A percentile compares a stretch with the other conserved stretches of the same genome.
These are phyloP conservation scores for Harlomillsia oculata DNA, from an alignment of 1,140 invertebrate genomes.

Conservation along the genomic window DNA sequence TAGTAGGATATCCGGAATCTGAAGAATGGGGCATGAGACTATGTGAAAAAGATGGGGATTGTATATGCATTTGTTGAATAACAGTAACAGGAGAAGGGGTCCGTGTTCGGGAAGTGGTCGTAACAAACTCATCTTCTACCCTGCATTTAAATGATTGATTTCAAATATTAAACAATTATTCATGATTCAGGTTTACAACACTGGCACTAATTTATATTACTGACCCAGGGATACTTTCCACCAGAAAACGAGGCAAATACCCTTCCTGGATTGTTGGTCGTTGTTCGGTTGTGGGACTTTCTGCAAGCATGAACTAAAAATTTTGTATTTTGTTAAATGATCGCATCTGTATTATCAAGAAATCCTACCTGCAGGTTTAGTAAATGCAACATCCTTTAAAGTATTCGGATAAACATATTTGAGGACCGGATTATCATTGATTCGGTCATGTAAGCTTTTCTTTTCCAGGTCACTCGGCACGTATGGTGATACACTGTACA, in stretches of 20 bases:
- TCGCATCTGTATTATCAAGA: neutral
- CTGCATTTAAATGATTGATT: neutral
- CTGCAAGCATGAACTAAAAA: neutral
- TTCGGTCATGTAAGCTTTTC: conserved; percentile 3
- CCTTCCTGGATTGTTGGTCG: neutral
- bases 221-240: conserved; percentile 1
- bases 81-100: neutral
- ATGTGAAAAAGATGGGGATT: neutral
- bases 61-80: no score
- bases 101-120: neutral
- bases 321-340: neutral
- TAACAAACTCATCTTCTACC: no score
- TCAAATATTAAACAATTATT: neutral
- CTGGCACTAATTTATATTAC: neutral
- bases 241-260: neutral
- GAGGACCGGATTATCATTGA: neutral
- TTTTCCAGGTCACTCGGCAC: neutral
- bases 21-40: neutral
- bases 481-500: conserved; percentile 1
- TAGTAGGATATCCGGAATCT: neutral
- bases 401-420: neutral
- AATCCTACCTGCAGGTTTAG: neutral
- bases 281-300: neutral
- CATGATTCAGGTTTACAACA: neutral
- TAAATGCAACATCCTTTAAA: neutral